Evolutionary conservation across 2,797 vertebrate genomes (phyloP), one percentile per base, ranked within the genome.

Genomic region (Cossypha dichroa): DNA sequence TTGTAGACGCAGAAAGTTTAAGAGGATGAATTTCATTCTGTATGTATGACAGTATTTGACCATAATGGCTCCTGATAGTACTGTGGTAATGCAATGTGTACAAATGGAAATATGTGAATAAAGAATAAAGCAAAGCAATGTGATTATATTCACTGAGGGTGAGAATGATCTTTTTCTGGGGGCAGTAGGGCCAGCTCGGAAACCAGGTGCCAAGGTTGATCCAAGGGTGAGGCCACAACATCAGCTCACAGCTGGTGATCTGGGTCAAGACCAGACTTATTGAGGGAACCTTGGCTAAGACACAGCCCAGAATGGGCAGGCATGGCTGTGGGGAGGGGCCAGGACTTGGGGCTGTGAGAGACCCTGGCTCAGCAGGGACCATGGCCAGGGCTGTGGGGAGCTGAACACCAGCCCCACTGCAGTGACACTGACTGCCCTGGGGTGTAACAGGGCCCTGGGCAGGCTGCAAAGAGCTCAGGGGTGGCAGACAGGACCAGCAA

Each of bases 321-420:
- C 18, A 38, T 36, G 20, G 26, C 28, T 4, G 2, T 19, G 25
- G 21, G 18, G 6, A 58, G 22, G 21, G 13, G 7, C 3, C 34
- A 54, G 31, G 18, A 16, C 2, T 0, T 26, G 13, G 15, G 34
- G 8, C n/a, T 4, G 1, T 0, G 0, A 15, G 4, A 34, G 17
- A 7, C n/a, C 21, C 16, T 55, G 69, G 16, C 23, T 81, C 6
- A 4, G 8, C 16, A 46, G 21, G 14, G 31, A 28, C 19, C 4
- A 4, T 3, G 22, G 36, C 6, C 21, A 21, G 23, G 18, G 21
- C 38, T 36, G 19, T 8, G 55, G 8, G 7, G 11, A 85, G 26
- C 15, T 54, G 55, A 26, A 68, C 12, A 21, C 10, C 2, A 3
- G 29, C 14, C 5, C 26, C 1, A 1, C 16, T 38, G n/a, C 2